Conservation (phyloP, 2,113 vertebrate genomes). For the Hystrix cristata region DNA sequence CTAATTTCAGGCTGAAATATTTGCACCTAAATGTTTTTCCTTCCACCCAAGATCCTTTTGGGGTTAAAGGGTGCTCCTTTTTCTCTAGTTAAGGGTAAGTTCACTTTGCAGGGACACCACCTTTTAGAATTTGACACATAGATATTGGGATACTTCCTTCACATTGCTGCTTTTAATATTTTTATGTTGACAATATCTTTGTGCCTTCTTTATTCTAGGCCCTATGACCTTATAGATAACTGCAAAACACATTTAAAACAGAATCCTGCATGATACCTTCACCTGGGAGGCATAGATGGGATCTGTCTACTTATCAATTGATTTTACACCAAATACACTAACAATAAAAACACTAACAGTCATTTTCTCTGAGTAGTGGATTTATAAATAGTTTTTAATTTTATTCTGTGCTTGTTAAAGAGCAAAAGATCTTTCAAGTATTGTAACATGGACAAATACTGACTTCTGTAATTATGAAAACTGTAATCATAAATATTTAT, state of each 20-base stretch:
- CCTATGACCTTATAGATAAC: not conserved
- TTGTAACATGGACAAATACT: not conserved
- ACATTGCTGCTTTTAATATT: constrained; percentile 4
- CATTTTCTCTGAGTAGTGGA: not conserved
- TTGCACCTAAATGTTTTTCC: constrained; percentile 28
- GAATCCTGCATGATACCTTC: not conserved
- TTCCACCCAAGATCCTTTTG: not conserved
- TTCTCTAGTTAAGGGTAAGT: not conserved
- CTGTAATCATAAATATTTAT: constrained; percentile 19
- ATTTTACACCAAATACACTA: constrained; percentile 11
- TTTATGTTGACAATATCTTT: not conserved
- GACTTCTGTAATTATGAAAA: constrained; percentile 43
- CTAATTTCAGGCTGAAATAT: constrained; percentile 4
- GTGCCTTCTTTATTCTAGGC: constrained; percentile 5
- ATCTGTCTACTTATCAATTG: constrained; percentile 36
- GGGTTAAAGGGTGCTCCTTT: not conserved
- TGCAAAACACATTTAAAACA: not conserved
- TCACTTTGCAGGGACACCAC: not conserved
- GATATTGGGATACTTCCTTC: constrained; percentile 9
- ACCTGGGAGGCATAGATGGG: not conserved
- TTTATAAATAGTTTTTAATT: constrained; percentile 13
- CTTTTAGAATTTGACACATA: not conserved
- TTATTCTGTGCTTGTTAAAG: constrained; percentile 37
- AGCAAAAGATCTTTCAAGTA: constrained; percentile 31
- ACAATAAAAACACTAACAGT: constrained; percentile 16